Base-by-base conservation (phyloP, 2,113 vertebrate genomes). In the Symphodus melops region DNA sequence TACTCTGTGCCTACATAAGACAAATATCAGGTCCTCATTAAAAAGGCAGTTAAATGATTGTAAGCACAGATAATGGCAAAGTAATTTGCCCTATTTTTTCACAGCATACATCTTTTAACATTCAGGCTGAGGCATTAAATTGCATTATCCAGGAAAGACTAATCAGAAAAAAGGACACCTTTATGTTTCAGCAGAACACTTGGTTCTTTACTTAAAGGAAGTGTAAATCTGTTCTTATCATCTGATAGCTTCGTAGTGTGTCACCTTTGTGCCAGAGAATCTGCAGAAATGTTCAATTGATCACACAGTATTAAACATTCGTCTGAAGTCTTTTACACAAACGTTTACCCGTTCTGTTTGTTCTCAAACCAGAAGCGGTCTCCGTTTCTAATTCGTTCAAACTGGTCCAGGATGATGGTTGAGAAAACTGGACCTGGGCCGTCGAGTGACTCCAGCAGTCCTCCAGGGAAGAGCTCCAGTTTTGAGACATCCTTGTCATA, bases 301-400 rank as follows among this genome's bases (percentile, higher is more conserved):
- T 57, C 10, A 42, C n/a, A 19, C 46, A 36, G 10, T 11, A 4
- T 28, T n/a, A n/a, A n/a, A n/a, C n/a, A n/a, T n/a, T n/a, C n/a
- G n/a, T n/a, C n/a, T n/a, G n/a, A n/a, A 33, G 28, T 19, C 2
- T 28, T 42, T 13, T 20, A 19, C n/a, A 48, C 37, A 54, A 42
- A 16, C 44, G 56, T 64, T 70, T 93, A 99, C 98, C 96, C 94
- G 7, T 98, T 99, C 75, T 90, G 94, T 52, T 79, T 94, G 73
- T 99, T 99, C 92, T 99, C 97, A 0, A 99, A 99, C 98, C 98
- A 99, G 88, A 98, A 99, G 11, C 98, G 96, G 77, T 99, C 98
- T 0, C 96, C 94, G 0, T 99, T 96, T 48, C 98, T 94, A 58
- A 98, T 91, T 21, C 96, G 95, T 74, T 95, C 81, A 84, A 99